Evolutionary conservation across 2,797 vertebrate genomes (phyloP).

Genomic region (Xerus rutilus): DNA sequence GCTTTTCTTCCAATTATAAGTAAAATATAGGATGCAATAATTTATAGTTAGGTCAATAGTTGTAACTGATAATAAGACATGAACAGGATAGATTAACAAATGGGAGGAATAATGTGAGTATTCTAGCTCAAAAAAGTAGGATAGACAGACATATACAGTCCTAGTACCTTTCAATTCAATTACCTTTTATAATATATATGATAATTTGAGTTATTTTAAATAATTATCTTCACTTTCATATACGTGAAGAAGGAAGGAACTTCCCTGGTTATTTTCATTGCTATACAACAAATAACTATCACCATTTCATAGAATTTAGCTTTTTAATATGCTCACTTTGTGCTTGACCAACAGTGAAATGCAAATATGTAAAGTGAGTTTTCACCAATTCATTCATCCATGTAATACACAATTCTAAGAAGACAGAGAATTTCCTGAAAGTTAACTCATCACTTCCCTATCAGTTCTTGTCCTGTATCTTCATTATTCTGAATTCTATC

Average conservation of each 20-base stretch:
- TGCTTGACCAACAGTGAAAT: not conserved
- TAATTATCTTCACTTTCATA: not conserved
- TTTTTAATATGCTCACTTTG: not conserved
- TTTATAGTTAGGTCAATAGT: not conserved
- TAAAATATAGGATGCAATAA: not conserved
- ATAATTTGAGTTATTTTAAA: not conserved
- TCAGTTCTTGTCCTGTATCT: not conserved
- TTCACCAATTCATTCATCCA: not conserved
- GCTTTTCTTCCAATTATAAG: not conserved
- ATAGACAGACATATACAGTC: not conserved
- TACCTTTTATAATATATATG: not conserved
- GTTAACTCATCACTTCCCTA: not conserved
- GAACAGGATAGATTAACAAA: not conserved
- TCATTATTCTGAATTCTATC: not conserved
- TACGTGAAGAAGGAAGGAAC: not conserved
- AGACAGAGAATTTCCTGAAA: not conserved
- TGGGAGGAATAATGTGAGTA: not conserved
- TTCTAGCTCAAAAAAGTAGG: not conserved
- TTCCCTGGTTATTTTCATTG: not conserved
- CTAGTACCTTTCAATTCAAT: not conserved
- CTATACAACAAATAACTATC: not conserved
- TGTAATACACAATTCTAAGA: not conserved
- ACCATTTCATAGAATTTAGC: not conserved
- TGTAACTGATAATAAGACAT: not conserved
- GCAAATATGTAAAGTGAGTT: not conserved